Base-by-base conservation (phyloP, 2,888 invertebrate species). In the Gisinianus flammeolus region DNA sequence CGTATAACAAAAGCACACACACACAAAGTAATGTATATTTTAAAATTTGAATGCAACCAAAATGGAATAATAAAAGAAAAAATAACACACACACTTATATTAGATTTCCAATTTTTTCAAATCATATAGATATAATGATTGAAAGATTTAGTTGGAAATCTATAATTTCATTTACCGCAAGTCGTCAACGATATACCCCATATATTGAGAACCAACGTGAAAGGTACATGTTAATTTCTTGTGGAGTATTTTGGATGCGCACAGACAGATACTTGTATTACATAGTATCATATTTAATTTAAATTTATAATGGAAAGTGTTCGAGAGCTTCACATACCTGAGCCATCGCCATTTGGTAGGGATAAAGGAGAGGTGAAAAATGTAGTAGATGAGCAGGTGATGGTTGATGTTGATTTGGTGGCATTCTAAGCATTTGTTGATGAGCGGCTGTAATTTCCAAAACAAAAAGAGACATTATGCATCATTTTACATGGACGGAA, bases 371-470 rank as follows among this genome's bases (percentile, higher is more conserved):
- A 67, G 95, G 95, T 44, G 92, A 93, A 88, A 95, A 94, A 85
- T 94, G 94, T 88, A 94, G 91, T 92, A 96, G 93, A 87, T 95
- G 95, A 66, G 95, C 93, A 67, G 94, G 94, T 86, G 87, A 90
- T 85, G 85, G 90, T 87, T 90, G 91, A 87, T 88, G 90, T 66
- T 83, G 85, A 87, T 85, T 91, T 44, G 82, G 83, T 71, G 85
- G 85, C 88, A 94, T 93, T 90, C 94, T 90, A 76, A 95, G 89
- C 83, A 95, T 88, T 87, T 95, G 94, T 85, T 94, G 94, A 85
- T 85, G 85, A 30, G 85, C 85, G 67, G 84, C 85, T 35, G 35
- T 8, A 35, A 35, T 35, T 35, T n/a, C n/a, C n/a, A n/a, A n/a
- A n/a, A n/a, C n/a, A n/a, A n/a, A n/a, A n/a, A n/a, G n/a, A n/a